These are phyloP conservation scores for Candoia aspera DNA, from an alignment of 2,113 vertebrate genomes.

Conservation along the genomic window DNA sequence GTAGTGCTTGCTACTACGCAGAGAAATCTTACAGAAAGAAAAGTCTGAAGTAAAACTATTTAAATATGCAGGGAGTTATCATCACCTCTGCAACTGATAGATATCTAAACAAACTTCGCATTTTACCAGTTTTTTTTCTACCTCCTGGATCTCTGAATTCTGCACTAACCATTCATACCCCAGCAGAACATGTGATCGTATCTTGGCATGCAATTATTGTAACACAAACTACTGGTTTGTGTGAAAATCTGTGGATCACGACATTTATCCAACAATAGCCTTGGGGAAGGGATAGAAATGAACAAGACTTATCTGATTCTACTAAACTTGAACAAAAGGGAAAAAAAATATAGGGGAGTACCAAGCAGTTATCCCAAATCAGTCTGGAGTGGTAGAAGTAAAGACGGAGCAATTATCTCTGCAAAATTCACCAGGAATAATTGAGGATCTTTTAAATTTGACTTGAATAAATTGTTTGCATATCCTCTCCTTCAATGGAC, in stretches of 20 bases:
- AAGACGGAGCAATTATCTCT: neutral
- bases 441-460: neutral
- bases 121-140: neutral
- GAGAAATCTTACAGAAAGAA: neutral
- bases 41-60: neutral
- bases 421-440: neutral
- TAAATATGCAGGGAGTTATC: neutral
- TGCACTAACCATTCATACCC: no score
- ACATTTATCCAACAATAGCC: neutral
- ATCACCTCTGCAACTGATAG: conserved; percentile 17
- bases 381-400: neutral
- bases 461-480: neutral
- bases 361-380: neutral
- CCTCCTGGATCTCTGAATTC: neutral
- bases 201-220: neutral
- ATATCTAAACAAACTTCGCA: neutral
- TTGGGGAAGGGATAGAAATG: neutral
- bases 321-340: neutral
- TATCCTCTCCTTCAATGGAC: neutral
- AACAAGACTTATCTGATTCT: neutral
- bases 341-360: neutral
- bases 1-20: neutral
- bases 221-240: neutral
- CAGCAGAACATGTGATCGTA: neutral
- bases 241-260: neutral